These are phyloP conservation scores for Zoanthus sociatus DNA, from an alignment of 92 coral and sea anemone genomes.

Conservation along the genomic window DNA sequence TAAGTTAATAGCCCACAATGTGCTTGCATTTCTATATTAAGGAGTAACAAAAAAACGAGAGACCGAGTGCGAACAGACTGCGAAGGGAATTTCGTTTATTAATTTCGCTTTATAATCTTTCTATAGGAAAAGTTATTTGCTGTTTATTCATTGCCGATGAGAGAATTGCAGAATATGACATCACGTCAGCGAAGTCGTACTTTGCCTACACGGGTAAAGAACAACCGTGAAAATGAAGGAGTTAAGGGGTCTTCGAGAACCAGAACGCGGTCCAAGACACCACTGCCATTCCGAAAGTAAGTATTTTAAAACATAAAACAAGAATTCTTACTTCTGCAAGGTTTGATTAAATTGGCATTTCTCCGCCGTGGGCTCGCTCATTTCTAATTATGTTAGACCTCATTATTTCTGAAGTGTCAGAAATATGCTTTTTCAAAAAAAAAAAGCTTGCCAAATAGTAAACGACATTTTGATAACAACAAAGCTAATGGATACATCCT, in stretches of 20 bases:
- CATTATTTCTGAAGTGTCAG: neutral
- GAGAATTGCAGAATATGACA: conserved; percentile 37
- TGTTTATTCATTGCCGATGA: conserved; percentile 36
- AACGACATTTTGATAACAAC: neutral
- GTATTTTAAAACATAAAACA: neutral
- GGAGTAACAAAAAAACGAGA: neutral
- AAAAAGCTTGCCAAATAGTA: neutral
- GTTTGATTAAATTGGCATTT: neutral
- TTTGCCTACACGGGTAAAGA: conserved; percentile 57
- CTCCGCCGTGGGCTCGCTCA: neutral
- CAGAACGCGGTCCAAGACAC: conserved; percentile 43
- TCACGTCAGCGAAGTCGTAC: conserved; percentile 67
- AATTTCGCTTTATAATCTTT: neutral
- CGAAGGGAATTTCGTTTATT: neutral
- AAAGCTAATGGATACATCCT: neutral
- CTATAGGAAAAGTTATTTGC: neutral
- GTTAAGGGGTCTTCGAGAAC: neutral
- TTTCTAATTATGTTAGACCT: neutral
- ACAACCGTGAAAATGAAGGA: conserved; percentile 3
- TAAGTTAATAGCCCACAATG: conserved; percentile 32
- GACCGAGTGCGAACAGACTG: neutral
- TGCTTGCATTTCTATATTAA: conserved; percentile 22
- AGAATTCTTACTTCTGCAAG: neutral
- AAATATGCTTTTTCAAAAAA: neutral
- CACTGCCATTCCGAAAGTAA: conserved; percentile 47